These are phyloP conservation scores for Fregetta grallaria DNA, from an alignment of 2,113 vertebrate genomes.

Conservation along the genomic window DNA sequence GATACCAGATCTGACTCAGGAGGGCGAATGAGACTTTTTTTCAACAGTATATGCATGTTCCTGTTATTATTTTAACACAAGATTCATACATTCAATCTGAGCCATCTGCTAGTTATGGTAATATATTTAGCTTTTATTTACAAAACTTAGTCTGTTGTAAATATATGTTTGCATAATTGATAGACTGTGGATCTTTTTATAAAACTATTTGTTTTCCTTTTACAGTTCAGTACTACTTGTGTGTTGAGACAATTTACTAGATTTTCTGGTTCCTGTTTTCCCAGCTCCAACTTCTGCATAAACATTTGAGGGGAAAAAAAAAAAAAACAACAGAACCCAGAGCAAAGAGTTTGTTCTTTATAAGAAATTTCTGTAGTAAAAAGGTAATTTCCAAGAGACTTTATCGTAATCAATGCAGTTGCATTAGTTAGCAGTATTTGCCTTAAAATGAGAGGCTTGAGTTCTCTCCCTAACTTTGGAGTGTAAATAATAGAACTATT, in stretches of 20 bases:
- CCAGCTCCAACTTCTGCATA: background rate
- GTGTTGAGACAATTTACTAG: background rate
- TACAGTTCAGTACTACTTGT: background rate
- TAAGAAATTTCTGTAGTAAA: background rate
- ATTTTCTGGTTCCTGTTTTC: constrained; percentile 1
- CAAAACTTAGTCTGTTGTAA: background rate
- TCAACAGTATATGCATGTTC: background rate
- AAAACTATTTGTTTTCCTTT: background rate
- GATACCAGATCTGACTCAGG: background rate
- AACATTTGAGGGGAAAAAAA: background rate
- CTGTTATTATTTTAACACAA: background rate
- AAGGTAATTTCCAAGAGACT: background rate
- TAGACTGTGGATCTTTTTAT: background rate
- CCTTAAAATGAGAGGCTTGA: background rate
- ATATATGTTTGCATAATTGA: constrained; percentile 15
- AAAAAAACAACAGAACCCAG: background rate
- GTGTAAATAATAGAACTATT: background rate
- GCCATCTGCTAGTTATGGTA: constrained; percentile 32
- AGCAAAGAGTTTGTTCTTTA: background rate
- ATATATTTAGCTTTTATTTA: constrained; percentile 22
- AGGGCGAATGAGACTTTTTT: background rate
- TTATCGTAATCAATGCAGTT: background rate
- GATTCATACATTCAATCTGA: background rate
- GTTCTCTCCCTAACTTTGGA: background rate
- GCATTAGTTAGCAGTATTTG: background rate